A percentile compares a stretch with the other conserved stretches of the same genome.
Conservation (phyloP, 2,113 vertebrate genomes). For the Callospermophilus lateralis region DNA sequence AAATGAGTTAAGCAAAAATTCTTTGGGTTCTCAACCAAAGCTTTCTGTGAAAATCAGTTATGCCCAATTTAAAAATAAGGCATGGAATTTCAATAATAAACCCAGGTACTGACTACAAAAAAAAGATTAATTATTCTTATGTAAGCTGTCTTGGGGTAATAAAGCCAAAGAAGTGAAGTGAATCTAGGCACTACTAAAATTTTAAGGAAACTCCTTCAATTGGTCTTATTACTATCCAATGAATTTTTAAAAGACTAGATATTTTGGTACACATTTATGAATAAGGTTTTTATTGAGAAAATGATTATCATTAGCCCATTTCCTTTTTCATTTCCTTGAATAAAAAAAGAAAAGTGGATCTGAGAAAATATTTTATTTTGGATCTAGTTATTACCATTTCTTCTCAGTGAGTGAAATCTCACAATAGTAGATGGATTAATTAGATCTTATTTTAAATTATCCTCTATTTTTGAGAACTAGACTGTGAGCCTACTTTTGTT, state of each 20-base stretch:
- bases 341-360: not conserved
- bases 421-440: not conserved
- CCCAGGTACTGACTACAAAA: constrained; percentile 78
- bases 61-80: constrained; percentile 86
- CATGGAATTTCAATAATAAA: constrained; percentile 83
- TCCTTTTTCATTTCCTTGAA: constrained; percentile 42
- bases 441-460: constrained; percentile 38
- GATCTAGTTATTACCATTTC: not conserved
- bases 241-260: constrained; percentile 23
- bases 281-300: constrained; percentile 50
- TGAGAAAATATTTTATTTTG: constrained; percentile 29
- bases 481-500: constrained; percentile 31
- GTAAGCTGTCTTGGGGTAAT: constrained; percentile 69
- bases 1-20: constrained; percentile 87
- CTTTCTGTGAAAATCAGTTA: constrained; percentile 83
- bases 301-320: not conserved
- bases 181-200: constrained; percentile 34
- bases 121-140: constrained; percentile 79
- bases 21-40: constrained; percentile 83
- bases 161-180: constrained; percentile 49
- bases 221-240: not conserved
- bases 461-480: constrained; percentile 28
- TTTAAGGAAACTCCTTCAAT: constrained; percentile 24
- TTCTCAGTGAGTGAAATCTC: constrained; percentile 15
- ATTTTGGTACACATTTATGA: not conserved